Evolutionary conservation across 2,888 invertebrate species (phyloP).

Genomic region (Drosophila subquinaria): DNA sequence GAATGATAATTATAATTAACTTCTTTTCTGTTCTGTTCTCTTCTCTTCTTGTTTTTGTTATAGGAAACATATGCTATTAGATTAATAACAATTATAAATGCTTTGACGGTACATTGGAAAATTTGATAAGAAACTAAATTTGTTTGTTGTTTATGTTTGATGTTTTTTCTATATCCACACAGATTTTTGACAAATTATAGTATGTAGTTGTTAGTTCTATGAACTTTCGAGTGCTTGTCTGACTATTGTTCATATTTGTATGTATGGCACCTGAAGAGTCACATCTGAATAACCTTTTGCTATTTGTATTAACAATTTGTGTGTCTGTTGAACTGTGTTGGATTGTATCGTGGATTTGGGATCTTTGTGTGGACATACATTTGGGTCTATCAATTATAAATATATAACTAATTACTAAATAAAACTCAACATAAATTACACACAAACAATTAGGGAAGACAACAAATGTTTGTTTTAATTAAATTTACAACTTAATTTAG

Average conservation of each 20-base stretch:
- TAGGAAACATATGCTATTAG: constrained; percentile 67
- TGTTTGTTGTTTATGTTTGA: constrained; percentile 29
- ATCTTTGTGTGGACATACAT: constrained; percentile 59
- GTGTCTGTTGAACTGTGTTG: constrained; percentile 1
- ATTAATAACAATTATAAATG: constrained; percentile 80
- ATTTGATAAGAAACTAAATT: constrained; percentile 66
- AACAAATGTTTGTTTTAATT: constrained; percentile 65
- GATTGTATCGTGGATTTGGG: too few relatives aligned
- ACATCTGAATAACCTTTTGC: constrained; percentile 62
- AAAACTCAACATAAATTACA: constrained; percentile 79
- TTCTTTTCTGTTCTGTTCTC: constrained; percentile 24
- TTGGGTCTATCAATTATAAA: constrained; percentile 33
- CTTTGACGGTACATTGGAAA: constrained; percentile 82
- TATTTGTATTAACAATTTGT: constrained; percentile 38
- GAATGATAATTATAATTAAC: constrained; percentile 32
- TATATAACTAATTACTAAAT: constrained; percentile 57
- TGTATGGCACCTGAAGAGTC: constrained; percentile 77
- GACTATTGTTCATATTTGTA: constrained; percentile 65
- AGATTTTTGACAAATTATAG: constrained; percentile 1
- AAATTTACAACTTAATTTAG: constrained; percentile 55
- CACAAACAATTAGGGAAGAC: constrained; percentile 75
- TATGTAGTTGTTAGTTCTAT: constrained; percentile 6
- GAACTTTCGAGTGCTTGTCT: constrained; percentile 45
- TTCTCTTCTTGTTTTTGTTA: constrained; percentile 37
- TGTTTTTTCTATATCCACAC: constrained; percentile 59